phyloP scores from a whole-genome alignment of 2,113 vertebrate species.

The Myxocyprinus asiaticus region DNA sequence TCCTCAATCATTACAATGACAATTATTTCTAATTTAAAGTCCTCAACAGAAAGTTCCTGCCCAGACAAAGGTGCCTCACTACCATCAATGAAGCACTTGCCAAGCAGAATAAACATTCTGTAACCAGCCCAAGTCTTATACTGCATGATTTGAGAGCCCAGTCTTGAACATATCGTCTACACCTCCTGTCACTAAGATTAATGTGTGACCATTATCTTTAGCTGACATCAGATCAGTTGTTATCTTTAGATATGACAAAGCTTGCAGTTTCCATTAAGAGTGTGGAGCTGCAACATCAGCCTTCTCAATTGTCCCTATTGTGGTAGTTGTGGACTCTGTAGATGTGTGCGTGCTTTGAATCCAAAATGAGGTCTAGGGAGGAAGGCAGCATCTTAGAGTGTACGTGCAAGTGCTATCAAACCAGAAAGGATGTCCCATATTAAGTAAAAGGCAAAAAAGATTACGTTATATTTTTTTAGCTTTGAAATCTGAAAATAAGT shows the following conservation, averaged over 20 bases:
- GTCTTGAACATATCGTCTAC: conserved; percentile 62
- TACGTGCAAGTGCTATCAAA: background rate
- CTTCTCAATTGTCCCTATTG: conserved; percentile 30
- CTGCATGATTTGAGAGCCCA: conserved; percentile 25
- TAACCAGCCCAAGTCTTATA: background rate
- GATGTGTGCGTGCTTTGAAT: conserved; percentile 13
- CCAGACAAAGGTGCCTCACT: background rate
- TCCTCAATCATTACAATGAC: too few relatives aligned
- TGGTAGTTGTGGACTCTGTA: conserved; percentile 17
- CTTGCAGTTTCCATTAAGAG: conserved; percentile 77
- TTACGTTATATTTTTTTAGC: background rate
- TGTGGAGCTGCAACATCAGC: conserved; percentile 31
- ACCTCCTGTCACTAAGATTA: conserved; percentile 71
- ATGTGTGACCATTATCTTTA: conserved; percentile 74
- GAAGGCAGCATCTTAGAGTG: background rate
- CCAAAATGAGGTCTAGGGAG: background rate
- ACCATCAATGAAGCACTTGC: conserved; percentile 15
- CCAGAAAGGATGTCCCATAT: background rate
- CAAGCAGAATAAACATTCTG: conserved; percentile 20
- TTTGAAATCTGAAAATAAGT: background rate
- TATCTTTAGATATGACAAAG: conserved; percentile 75
- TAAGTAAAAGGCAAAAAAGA: background rate
- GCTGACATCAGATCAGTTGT: conserved; percentile 74
- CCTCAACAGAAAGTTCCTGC: too few relatives aligned
- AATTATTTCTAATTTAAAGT: too few relatives aligned